phyloP scores from a whole-genome alignment of 2,113 vertebrate genomes.

The Manacus vitellinus region DNA sequence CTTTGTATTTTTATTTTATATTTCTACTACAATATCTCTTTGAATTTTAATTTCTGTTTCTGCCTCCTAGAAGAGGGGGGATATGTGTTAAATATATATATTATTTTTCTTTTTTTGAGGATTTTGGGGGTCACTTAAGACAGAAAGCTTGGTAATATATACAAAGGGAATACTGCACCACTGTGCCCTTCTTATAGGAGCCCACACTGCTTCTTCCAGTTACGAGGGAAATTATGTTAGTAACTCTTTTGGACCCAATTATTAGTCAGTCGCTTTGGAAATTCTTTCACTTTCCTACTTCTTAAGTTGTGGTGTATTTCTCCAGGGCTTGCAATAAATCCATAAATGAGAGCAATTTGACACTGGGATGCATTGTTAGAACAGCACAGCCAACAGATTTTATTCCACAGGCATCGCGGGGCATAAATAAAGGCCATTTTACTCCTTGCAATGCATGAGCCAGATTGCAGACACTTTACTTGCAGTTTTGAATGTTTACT shows the following conservation, averaged over 20 bases:
- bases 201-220: neutral
- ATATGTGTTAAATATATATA: fast-evolving
- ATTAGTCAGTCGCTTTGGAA: neutral
- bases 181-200: neutral
- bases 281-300: neutral
- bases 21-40: neutral
- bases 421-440: neutral
- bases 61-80: neutral
- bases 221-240: neutral
- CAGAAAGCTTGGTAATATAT: neutral
- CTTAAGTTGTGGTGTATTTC: neutral
- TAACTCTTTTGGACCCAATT: neutral
- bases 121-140: neutral
- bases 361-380: neutral
- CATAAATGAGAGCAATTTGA: neutral
- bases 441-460: neutral
- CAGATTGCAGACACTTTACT: neutral
- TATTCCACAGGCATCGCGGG: neutral
- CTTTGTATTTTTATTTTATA: neutral
- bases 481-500: neutral
- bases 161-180: neutral
- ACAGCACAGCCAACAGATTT: neutral
- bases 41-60: neutral
- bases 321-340: neutral
- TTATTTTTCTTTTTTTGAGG: neutral